Conservation (phyloP, 2,888 invertebrate genomes). For the Papilio protenor region DNA sequence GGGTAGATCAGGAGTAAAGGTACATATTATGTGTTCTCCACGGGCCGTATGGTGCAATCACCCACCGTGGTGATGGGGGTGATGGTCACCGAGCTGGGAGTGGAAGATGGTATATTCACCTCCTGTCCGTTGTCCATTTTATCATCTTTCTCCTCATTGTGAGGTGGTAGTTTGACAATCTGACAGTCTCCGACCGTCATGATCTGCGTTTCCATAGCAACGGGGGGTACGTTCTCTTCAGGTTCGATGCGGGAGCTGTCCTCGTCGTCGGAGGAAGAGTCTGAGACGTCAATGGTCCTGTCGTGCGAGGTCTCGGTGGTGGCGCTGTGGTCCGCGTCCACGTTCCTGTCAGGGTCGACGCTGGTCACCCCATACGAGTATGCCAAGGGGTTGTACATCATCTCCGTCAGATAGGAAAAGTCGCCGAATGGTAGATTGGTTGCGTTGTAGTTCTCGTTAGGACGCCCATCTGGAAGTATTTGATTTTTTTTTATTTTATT, state of each 20-base stretch:
- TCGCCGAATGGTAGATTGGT: constrained; percentile 83
- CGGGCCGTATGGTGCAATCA: constrained; percentile 79
- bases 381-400: constrained; percentile 78
- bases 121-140: constrained; percentile 59
- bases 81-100: constrained; percentile 75
- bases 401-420: constrained; percentile 82
- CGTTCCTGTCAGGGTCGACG: constrained; percentile 69
- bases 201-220: constrained; percentile 73
- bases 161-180: constrained; percentile 76
- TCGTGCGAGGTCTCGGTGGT: constrained; percentile 65
- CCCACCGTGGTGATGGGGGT: constrained; percentile 79
- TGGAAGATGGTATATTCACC: constrained; percentile 57
- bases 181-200: constrained; percentile 83
- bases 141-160: constrained; percentile 66
- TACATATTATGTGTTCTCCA: constrained; percentile 72
- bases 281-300: constrained; percentile 76
- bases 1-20: constrained; percentile 60
- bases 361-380: constrained; percentile 70
- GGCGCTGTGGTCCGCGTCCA: constrained; percentile 63
- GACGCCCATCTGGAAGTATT: constrained; percentile 70
- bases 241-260: constrained; percentile 66
- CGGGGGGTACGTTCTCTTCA: constrained; percentile 69
- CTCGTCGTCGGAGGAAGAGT: constrained; percentile 74
- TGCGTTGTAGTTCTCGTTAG: constrained; percentile 83
- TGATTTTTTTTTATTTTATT: background rate